Conservation (phyloP, 2,113 vertebrate species). For the Mus pahari region DNA sequence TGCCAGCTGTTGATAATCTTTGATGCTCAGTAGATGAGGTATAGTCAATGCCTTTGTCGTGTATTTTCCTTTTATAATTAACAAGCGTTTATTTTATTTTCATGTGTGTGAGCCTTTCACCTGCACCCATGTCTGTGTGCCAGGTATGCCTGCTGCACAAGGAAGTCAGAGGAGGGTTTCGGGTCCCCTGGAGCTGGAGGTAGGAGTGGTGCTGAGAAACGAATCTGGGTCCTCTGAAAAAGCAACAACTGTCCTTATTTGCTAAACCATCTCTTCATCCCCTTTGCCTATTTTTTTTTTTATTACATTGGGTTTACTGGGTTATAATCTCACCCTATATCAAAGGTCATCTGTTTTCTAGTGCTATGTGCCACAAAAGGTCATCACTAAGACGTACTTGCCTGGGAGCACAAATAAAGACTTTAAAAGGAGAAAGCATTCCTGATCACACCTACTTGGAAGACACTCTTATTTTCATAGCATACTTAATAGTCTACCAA, state of each 20-base stretch:
- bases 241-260: background rate
- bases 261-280: background rate
- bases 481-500: background rate
- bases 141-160: background rate
- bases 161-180: background rate
- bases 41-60: background rate
- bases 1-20: background rate
- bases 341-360: background rate
- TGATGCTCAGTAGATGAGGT: background rate
- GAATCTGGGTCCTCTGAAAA: background rate
- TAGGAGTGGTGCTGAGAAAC: background rate
- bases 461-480: background rate
- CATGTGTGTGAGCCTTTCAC: background rate
- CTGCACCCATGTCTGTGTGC: background rate
- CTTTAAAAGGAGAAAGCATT: slow-evolving; percentile 1
- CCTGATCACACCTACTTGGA: background rate
- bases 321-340: background rate
- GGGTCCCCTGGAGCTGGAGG: background rate
- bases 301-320: background rate
- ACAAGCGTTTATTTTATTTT: background rate
- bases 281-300: background rate
- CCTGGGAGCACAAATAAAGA: background rate
- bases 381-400: slow-evolving; percentile 13
- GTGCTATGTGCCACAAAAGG: background rate
- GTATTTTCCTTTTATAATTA: background rate